Base-by-base conservation (phyloP, 1,140 invertebrate genomes). In the Leguminivora glycinivorella region DNA sequence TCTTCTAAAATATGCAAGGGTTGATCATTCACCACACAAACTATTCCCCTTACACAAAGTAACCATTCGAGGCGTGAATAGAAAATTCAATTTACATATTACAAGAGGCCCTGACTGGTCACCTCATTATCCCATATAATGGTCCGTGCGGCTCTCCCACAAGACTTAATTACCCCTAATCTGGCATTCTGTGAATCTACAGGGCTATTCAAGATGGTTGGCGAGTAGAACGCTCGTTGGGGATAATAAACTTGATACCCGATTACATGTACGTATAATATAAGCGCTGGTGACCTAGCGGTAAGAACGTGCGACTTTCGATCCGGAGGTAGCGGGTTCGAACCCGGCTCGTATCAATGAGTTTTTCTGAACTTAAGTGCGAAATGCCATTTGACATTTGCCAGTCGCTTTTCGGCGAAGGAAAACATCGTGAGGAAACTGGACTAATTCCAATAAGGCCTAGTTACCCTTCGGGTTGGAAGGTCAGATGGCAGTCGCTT, bases 121-220 rank as follows among this genome's bases (percentile, higher is more conserved):
- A 85, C 82, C 84, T 84, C 83, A 86, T 88, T 88, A 87, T 87
- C 83, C 86, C 83, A 79, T 84, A 85, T 88, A 88, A 87, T 82
- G 82, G 82, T 78, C 69, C 77, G 75, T 72, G 69, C 71, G 74
- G 77, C 86, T 83, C 77, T 84, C 75, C 80, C 80, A 72, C 76
- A 82, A 83, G 80, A 84, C 80, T 85, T 88, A 86, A 88, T 87
- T 87, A 85, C 84, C 82, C 76, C 80, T 89, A 89, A 89, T 89
- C 85, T 89, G 81, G 83, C 79, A 82, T 86, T 87, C 81, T 72
- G 77, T 76, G 78, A 83, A 81, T 82, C 81, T 80, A 78, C 47
- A 22, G 47, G 47, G 47, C 10, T 22, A 52, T 52, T 52, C 47
- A 9, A 43, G 4, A 3, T n/a, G 5, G n/a, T 43, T 4, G 10